These are phyloP conservation scores for Dipus sagitta DNA, from an alignment of 2,797 vertebrate genomes.

Conservation along the genomic window DNA sequence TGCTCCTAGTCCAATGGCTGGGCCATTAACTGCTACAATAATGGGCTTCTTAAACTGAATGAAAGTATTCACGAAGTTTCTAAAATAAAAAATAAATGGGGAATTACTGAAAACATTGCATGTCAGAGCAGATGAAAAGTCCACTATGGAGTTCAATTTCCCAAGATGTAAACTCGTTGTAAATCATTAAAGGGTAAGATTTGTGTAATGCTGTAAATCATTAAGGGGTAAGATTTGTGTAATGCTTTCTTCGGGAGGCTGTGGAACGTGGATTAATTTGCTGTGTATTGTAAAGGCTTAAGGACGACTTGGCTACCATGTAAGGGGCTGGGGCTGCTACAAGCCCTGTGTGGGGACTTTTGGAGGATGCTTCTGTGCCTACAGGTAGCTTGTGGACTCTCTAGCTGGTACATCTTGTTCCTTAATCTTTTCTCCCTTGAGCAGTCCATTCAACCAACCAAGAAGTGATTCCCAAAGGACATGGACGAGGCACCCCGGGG, in stretches of 20 bases:
- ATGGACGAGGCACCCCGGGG: not conserved
- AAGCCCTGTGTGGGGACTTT: not conserved
- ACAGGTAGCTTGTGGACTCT: not conserved
- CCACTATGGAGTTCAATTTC: slow-evolving; percentile 44
- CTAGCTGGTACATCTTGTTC: not conserved
- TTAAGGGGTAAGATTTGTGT: not conserved
- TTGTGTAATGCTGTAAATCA: no score
- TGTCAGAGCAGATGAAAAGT: slow-evolving; percentile 67
- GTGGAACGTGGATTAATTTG: not conserved
- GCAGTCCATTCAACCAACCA: not conserved
- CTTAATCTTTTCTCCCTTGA: not conserved
- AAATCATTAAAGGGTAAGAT: not conserved
- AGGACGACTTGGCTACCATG: rapidly evolving
- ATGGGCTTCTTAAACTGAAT: slow-evolving; percentile 99
- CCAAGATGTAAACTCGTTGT: not conserved
- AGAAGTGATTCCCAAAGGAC: not conserved
- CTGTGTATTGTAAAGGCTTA: not conserved
- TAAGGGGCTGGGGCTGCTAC: rapidly evolving
- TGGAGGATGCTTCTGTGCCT: not conserved
- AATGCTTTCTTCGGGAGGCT: not conserved
- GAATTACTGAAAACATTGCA: slow-evolving; percentile 75
- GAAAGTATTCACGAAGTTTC: slow-evolving; percentile 98
- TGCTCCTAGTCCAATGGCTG: slow-evolving; percentile 96
- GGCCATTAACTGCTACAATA: slow-evolving; percentile 96
- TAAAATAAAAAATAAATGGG: slow-evolving; percentile 84